Evolutionary conservation across 2,113 vertebrate genomes (phyloP), one percentile per base, ranked within the genome.

Genomic region (Scytalopus superciliaris): DNA sequence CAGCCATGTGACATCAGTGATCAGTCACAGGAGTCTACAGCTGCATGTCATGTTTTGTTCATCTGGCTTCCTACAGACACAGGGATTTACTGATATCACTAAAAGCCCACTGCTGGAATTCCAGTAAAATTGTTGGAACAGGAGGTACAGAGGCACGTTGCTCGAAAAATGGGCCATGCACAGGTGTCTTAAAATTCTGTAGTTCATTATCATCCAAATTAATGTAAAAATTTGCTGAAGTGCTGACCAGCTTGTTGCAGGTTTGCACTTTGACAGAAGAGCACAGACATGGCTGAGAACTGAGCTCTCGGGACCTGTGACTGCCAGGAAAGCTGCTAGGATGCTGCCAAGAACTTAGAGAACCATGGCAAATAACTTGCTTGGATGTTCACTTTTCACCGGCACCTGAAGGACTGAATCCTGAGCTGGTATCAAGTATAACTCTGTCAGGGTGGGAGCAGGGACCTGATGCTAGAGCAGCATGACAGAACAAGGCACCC

Each of bases 401-500:
- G 10, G n/a, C 37, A 27, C 28, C 40, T 31, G 37, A 52, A 44
- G 53, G 55, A 35, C 44, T 5, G 13, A 64, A 22, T 40, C 27
- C 68, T 7, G 12, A 3, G 22, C 11, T 28, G 10, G 15, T 11
- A 31, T 5, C 40, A 25, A 18, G 40, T 17, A 16, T 4, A 40
- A 42, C 31, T 30, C 67, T 31, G 64, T 11, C 37, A 25, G 24
- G n/a, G 35, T 19, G 0, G 35, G 19, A 67, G 24, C 33, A 44
- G 53, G 28, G 33, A 56, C 45, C 15, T 22, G 66, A 18, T 3
- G 7, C 24, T 35, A 10, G 11, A 63, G 40, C 42, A 47, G 39
- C 3, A 0, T 4, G 17, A 40, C 21, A 24, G 47, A 37, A 40
- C 0, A 2, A 63, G 55, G 42, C 17, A 14, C 21, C 10, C 39